phyloP scores from a whole-genome alignment of 1,140 invertebrate genomes.

The Macrostomum lignano region DNA sequence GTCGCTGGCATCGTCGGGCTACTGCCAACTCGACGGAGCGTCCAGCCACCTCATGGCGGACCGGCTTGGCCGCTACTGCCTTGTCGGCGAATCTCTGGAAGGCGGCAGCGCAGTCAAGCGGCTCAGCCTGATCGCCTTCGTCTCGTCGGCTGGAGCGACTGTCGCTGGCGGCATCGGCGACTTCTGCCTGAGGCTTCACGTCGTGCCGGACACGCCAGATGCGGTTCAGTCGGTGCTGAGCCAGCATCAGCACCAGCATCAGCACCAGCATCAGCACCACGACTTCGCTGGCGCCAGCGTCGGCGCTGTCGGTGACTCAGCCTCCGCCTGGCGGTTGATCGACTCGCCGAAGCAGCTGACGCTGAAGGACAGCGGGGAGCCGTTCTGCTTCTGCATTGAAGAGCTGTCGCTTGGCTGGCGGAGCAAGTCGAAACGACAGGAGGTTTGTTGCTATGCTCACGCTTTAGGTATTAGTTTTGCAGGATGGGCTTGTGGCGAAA shows the following conservation, averaged over 20 bases:
- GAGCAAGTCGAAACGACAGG: slow-evolving; percentile 54
- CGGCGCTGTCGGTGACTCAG: slow-evolving; percentile 25
- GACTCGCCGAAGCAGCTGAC: slow-evolving; percentile 56
- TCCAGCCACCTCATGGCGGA: slow-evolving; percentile 18
- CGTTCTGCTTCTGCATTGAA: slow-evolving; percentile 53
- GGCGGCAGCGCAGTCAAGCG: slow-evolving; percentile 41
- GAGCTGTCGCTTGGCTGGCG: slow-evolving; percentile 56
- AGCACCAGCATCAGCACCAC: no score
- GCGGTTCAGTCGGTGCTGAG: slow-evolving; percentile 40
- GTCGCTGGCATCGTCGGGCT: no score
- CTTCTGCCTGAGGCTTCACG: slow-evolving; percentile 56
- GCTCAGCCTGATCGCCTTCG: slow-evolving; percentile 55
- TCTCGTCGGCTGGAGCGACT: slow-evolving; percentile 27
- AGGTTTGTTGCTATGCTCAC: no score
- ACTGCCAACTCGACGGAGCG: no score
- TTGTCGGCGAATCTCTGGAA: slow-evolving; percentile 46
- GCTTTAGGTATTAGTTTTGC: no score
- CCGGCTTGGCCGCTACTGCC: slow-evolving; percentile 51
- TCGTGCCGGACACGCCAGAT: slow-evolving; percentile 63
- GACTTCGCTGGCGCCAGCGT: no score
- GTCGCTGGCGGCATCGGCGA: no score
- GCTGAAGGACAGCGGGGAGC: slow-evolving; percentile 59
- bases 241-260: no score
- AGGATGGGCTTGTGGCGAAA: no score
- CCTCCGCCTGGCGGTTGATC: slow-evolving; percentile 51